These are phyloP conservation scores for Rynchops niger DNA, from an alignment of 2,113 vertebrate genomes.

Conservation along the genomic window DNA sequence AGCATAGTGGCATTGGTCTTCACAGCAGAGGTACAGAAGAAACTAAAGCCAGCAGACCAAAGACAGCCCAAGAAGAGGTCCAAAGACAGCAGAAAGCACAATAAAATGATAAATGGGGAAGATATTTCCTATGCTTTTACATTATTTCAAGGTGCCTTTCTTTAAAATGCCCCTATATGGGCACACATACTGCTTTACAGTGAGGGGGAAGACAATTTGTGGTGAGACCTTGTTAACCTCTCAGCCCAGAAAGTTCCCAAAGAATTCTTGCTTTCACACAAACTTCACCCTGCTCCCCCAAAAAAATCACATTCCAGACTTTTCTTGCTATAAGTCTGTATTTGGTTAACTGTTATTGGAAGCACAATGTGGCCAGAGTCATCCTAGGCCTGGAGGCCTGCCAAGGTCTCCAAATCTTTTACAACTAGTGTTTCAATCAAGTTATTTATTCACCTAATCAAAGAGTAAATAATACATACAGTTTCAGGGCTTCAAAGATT, in stretches of 20 bases:
- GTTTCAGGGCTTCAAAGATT: slow-evolving; percentile 61
- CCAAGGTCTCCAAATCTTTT: slow-evolving; percentile 32
- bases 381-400: slow-evolving; percentile 35
- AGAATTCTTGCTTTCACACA: neutral
- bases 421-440: slow-evolving; percentile 45
- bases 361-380: neutral
- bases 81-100: neutral
- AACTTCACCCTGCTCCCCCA: neutral
- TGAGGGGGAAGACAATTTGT: neutral
- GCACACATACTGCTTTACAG: neutral
- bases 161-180: neutral
- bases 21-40: neutral
- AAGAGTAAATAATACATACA: slow-evolving; percentile 67
- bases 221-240: neutral
- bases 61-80: neutral
- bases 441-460: slow-evolving; percentile 68
- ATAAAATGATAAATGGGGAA: neutral
- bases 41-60: neutral
- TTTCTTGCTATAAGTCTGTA: neutral
- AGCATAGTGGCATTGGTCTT: neutral
- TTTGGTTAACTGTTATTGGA: neutral
- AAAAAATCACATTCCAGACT: neutral
- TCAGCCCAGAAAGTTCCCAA: neutral
- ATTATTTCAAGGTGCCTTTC: neutral
- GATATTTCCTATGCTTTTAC: neutral